These are phyloP conservation scores for Cebuella pygmaea DNA, from an alignment of 2,797 vertebrate species.

Conservation along the genomic window DNA sequence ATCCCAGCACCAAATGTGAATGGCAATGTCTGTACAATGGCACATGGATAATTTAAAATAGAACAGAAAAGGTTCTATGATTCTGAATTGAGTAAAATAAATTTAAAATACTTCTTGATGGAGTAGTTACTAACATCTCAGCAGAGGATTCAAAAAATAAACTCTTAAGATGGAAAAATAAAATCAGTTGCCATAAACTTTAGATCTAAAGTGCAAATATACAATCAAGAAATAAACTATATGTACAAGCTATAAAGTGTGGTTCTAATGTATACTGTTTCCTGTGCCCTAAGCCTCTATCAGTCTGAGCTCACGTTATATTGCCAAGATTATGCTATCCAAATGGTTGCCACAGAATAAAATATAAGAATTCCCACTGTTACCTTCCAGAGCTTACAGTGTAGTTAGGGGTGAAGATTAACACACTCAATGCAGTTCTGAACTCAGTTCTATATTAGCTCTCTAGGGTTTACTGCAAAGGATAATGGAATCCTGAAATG, in stretches of 20 bases:
- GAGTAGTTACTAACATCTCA: slow-evolving; percentile 6
- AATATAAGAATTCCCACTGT: not conserved
- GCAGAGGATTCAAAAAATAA: slow-evolving; percentile 29
- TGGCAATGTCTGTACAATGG: slow-evolving; percentile 59
- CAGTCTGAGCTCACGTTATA: not conserved
- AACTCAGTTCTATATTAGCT: not conserved
- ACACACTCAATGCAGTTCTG: not conserved
- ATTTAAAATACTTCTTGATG: slow-evolving; percentile 58
- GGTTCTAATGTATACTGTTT: not conserved
- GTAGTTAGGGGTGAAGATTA: not conserved
- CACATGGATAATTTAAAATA: slow-evolving; percentile 61
- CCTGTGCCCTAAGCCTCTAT: not conserved
- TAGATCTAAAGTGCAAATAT: not conserved
- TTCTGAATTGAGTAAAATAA: slow-evolving; percentile 65
- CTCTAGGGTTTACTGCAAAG: not conserved
- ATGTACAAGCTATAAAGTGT: not conserved
- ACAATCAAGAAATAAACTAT: not conserved
- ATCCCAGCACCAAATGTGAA: slow-evolving; percentile 54
- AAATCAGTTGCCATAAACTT: slow-evolving; percentile 44
- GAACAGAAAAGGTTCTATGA: slow-evolving; percentile 56
- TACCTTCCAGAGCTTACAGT: not conserved
- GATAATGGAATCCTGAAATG: not conserved
- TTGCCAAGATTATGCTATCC: not conserved
- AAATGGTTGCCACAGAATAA: not conserved
- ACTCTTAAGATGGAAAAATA: slow-evolving; percentile 36